A percentile compares a stretch with the other conserved stretches of the same genome.
These are phyloP conservation scores for Melanotaenia trifasciata DNA, from an alignment of 2,797 vertebrate species.

Conservation along the genomic window DNA sequence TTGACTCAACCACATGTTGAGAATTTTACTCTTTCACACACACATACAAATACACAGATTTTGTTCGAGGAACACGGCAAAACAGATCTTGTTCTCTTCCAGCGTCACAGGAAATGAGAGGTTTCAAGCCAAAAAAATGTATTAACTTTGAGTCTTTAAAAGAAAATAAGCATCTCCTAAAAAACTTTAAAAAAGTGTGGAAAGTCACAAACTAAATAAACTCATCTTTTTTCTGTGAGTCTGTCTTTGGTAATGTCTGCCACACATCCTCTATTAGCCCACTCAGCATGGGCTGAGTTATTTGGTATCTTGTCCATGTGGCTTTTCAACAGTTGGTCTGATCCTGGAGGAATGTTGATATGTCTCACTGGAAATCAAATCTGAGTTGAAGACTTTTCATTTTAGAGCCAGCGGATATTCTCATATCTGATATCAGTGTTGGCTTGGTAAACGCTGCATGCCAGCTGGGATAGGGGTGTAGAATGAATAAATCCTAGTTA, in stretches of 20 bases:
- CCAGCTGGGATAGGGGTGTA: constrained; percentile 27
- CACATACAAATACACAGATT: constrained; percentile 61
- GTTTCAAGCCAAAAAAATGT: constrained; percentile 68
- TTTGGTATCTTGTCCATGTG: constrained; percentile 30
- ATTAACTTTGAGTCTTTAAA: constrained; percentile 70
- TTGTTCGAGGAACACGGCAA: constrained; percentile 59
- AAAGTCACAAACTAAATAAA: constrained; percentile 52
- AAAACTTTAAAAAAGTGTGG: constrained; percentile 53
- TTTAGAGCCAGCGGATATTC: constrained; percentile 37
- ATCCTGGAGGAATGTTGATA: constrained; percentile 42
- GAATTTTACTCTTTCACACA: constrained; percentile 52
- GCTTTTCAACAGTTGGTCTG: constrained; percentile 41
- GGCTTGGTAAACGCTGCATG: constrained; percentile 8
- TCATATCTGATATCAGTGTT: constrained; percentile 38
- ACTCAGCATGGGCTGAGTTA: constrained; percentile 22
- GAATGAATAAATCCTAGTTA: constrained; percentile 15
- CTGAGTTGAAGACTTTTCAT: constrained; percentile 35
- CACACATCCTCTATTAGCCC: constrained; percentile 38
- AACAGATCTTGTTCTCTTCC: constrained; percentile 71
- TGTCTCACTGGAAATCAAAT: constrained; percentile 29
- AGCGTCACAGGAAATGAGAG: constrained; percentile 80
- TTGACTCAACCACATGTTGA: constrained; percentile 78
- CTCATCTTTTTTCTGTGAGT: constrained; percentile 41
- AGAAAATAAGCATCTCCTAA: constrained; percentile 74
- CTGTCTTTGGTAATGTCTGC: constrained; percentile 33